phyloP scores from a whole-genome alignment of 2,797 vertebrate species.

The Podargus strigoides region DNA sequence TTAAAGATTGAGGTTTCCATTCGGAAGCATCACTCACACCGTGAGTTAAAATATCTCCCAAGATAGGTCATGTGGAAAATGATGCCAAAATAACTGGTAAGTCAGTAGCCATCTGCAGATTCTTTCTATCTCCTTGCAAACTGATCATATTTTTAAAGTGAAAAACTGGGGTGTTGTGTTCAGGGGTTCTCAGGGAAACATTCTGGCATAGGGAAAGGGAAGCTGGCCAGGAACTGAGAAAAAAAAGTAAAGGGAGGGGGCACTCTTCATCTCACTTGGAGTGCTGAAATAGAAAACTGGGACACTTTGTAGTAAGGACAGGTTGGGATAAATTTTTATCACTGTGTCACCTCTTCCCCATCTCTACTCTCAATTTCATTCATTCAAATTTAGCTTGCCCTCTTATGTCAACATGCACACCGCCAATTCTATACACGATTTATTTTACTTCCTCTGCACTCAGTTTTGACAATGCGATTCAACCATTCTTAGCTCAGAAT shows the following conservation, averaged over 20 bases:
- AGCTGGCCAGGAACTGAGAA: background rate
- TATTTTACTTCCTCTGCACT: background rate
- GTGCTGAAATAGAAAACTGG: slow-evolving; percentile 20
- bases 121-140: slow-evolving; percentile 11
- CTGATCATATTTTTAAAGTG: slow-evolving; percentile 40
- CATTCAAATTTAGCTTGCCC: slow-evolving; percentile 9
- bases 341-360: background rate
- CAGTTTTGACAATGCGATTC: background rate
- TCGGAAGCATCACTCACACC: background rate
- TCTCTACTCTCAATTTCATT: slow-evolving; percentile 1
- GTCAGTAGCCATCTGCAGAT: slow-evolving; percentile 6
- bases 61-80: slow-evolving; percentile 39
- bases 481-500: background rate
- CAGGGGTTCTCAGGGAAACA: slow-evolving; percentile 44
- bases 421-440: background rate
- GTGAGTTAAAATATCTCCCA: slow-evolving; percentile 8
- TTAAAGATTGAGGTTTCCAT: background rate
- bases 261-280: slow-evolving; percentile 1
- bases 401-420: background rate
- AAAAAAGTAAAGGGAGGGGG: background rate
- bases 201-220: slow-evolving; percentile 27
- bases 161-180: slow-evolving; percentile 59
- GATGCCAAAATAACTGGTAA: slow-evolving; percentile 29
- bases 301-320: slow-evolving; percentile 37
- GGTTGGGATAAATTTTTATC: slow-evolving; percentile 32